A percentile compares a stretch with the other conserved stretches of the same genome.
Evolutionary conservation across 1,140 invertebrate genomes (phyloP).

Genomic region (Lasioglossum baleicum): DNA sequence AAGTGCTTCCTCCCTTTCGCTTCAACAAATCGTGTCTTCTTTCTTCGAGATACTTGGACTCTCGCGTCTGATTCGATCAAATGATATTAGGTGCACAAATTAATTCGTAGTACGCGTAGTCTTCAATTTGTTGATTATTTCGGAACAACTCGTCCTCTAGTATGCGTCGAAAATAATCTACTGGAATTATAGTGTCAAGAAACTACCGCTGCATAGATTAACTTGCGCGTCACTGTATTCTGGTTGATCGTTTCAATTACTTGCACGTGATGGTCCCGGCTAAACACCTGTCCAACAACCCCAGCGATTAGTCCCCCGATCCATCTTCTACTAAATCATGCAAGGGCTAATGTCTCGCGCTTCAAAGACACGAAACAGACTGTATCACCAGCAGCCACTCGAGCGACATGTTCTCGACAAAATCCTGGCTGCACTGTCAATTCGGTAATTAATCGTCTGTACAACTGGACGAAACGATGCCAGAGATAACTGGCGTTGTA

Average conservation of each 20-base stretch:
- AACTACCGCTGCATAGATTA: not conserved
- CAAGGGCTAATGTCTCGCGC: not conserved
- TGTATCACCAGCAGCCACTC: not conserved
- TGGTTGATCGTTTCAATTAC: not conserved
- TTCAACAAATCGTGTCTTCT: no score
- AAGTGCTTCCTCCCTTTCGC: no score
- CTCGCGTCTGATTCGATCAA: no score
- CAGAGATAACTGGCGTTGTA: no score
- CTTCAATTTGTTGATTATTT: no score
- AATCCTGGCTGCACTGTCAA: not conserved
- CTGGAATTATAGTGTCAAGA: not conserved
- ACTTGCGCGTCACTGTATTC: not conserved
- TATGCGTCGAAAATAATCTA: no score
- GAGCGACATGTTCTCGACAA: not conserved
- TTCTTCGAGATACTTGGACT: no score
- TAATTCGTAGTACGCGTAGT: no score
- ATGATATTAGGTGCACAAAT: no score
- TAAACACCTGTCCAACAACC: slow-evolving; percentile 3
- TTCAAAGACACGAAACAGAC: not conserved
- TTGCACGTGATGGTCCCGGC: not conserved
- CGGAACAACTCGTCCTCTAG: no score
- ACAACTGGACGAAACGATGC: no score
- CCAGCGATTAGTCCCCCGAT: not conserved
- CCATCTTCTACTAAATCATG: not conserved
- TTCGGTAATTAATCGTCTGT: not conserved